A percentile compares a stretch with the other conserved stretches of the same genome.
These are phyloP conservation scores for Phalloptychus januarius DNA, from an alignment of 2,797 vertebrate genomes.

Conservation along the genomic window DNA sequence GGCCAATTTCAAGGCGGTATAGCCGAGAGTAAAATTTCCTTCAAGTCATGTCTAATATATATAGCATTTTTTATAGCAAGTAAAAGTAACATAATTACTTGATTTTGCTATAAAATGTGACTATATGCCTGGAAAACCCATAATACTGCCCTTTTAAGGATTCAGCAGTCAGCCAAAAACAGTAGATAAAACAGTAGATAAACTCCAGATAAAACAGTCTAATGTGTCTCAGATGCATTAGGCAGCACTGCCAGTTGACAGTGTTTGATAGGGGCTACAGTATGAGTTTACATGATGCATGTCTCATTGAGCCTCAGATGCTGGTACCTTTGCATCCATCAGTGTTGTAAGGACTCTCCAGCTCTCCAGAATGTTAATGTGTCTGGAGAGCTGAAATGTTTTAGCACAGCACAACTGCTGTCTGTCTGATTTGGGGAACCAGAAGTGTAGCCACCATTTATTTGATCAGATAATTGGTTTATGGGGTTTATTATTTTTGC, in stretches of 20 bases:
- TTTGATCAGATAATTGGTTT: neutral
- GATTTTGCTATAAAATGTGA: too few species aligned
- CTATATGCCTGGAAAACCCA: too few species aligned
- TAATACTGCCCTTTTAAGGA: neutral
- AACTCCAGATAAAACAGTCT: neutral
- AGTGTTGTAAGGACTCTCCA: neutral
- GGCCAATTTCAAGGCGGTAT: too few species aligned
- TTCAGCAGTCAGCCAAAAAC: neutral
- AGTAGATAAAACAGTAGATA: neutral
- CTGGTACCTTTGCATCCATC: neutral
- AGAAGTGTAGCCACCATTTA: neutral
- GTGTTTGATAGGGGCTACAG: neutral
- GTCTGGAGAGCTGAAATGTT: neutral
- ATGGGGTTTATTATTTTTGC: neutral
- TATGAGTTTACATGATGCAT: neutral
- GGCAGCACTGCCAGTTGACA: neutral
- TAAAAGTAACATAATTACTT: too few species aligned
- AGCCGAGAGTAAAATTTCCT: too few species aligned
- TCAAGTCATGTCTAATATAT: too few species aligned
- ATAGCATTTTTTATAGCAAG: too few species aligned
- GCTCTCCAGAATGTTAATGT: neutral
- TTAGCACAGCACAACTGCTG: too few species aligned
- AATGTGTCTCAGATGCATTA: neutral
- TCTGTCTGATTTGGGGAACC: neutral
- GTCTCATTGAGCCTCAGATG: neutral